These are phyloP conservation scores for Hippocampus abdominalis DNA, from an alignment of 2,113 vertebrate genomes.

Conservation along the genomic window DNA sequence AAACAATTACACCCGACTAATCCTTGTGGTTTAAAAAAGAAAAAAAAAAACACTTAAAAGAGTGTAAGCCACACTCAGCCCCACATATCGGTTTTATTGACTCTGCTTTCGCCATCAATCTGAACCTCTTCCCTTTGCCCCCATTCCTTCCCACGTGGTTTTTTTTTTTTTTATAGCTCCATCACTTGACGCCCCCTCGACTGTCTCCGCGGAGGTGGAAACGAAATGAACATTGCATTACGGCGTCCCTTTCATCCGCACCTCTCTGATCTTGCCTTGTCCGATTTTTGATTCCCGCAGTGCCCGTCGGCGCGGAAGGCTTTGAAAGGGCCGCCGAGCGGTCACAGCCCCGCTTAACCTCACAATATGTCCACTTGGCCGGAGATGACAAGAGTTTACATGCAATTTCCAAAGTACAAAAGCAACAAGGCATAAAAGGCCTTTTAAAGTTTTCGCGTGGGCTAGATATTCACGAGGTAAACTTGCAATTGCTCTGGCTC, in stretches of 20 bases:
- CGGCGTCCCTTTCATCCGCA: conserved; percentile 58
- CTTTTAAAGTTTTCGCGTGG: no score
- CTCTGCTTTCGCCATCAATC: conserved; percentile 1
- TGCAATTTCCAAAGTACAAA: not conserved
- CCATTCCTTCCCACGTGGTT: conserved; percentile 20
- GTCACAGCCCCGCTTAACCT: conserved; percentile 34
- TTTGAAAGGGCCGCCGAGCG: conserved; percentile 21
- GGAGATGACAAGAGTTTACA: not conserved
- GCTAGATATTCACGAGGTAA: not conserved
- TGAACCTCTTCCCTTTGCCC: conserved; percentile 8
- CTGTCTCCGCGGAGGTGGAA: conserved; percentile 21
- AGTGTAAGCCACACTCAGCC: not conserved
- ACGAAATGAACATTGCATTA: conserved; percentile 60
- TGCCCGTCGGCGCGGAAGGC: conserved; percentile 13
- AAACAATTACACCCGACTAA: not conserved
- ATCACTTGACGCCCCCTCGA: conserved; percentile 12
- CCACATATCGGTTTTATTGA: not conserved
- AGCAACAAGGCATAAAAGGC: not conserved
- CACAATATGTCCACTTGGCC: conserved; percentile 37
- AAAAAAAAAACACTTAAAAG: not conserved
- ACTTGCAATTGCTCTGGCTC: not conserved
- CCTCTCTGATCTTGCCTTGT: conserved; percentile 49
- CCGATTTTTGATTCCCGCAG: conserved; percentile 33
- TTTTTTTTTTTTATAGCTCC: conserved; percentile 33
- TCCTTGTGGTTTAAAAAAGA: conserved; percentile 1